These are phyloP conservation scores for Montipora capricornis DNA, from an alignment of 64 coral and sea anemone genomes.

Conservation along the genomic window DNA sequence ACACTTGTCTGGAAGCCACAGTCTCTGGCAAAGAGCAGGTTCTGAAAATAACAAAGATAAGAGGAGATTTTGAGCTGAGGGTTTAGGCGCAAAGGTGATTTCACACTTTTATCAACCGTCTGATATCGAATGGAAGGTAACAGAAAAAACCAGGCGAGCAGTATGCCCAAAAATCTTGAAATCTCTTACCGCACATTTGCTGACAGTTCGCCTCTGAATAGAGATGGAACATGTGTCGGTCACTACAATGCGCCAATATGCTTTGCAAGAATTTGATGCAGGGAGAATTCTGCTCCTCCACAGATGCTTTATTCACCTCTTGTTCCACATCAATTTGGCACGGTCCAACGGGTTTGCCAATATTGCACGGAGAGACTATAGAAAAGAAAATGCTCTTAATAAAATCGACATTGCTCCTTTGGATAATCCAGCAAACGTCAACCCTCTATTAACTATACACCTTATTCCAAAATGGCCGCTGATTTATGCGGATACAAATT, in stretches of 20 bases:
- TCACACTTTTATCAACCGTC: no score
- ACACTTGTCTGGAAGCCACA: conserved; percentile 73
- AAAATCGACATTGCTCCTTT: no score
- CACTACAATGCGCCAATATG: conserved; percentile 66
- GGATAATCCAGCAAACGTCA: not conserved
- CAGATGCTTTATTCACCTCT: conserved; percentile 49
- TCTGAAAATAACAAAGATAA: not conserved
- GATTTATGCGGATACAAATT: no score
- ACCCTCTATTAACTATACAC: no score
- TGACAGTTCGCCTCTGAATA: conserved; percentile 78
- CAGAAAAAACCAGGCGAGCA: not conserved
- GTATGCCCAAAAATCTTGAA: not conserved
- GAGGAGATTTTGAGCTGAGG: not conserved
- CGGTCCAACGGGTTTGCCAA: conserved; percentile 74
- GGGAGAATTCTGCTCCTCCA: conserved; percentile 63
- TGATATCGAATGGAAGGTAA: not conserved
- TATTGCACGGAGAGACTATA: conserved; percentile 65
- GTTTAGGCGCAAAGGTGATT: no score
- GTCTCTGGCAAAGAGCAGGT: conserved; percentile 70
- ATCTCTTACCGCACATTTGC: conserved; percentile 79
- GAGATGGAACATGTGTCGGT: conserved; percentile 62
- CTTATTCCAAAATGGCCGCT: no score
- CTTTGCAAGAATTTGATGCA: conserved; percentile 81
- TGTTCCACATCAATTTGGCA: conserved; percentile 73
- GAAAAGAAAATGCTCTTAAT: not conserved